phyloP scores from a whole-genome alignment of 2,113 vertebrate species.

The Hydrochoerus hydrochaeris region DNA sequence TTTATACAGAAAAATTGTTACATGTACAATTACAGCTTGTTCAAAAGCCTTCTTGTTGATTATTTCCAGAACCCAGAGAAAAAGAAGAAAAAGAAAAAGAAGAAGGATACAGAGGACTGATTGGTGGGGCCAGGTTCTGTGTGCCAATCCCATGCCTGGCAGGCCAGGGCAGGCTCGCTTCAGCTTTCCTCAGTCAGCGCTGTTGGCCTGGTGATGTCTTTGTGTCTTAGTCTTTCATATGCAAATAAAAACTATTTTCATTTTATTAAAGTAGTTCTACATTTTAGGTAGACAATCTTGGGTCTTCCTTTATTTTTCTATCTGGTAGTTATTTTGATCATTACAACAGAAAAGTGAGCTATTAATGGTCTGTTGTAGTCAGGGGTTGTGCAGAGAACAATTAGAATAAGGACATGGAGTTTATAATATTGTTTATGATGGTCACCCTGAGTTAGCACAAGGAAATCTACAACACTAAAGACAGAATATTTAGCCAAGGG shows the following conservation, averaged over 20 bases:
- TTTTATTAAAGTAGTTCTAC: conserved; percentile 71
- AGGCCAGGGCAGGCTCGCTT: not conserved
- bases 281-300: not conserved
- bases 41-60: conserved; percentile 65
- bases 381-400: too few species aligned
- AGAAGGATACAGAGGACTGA: conserved; percentile 81
- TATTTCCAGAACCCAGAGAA: conserved; percentile 91
- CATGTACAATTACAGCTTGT: not conserved
- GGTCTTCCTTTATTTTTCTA: not conserved
- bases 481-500: too few species aligned
- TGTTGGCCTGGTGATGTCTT: conserved; percentile 53
- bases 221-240: conserved; percentile 72
- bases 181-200: conserved; percentile 32
- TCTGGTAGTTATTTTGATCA: conserved; percentile 20
- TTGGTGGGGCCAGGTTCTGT: not conserved
- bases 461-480: too few species aligned
- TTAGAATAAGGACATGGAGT: too few species aligned
- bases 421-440: too few species aligned
- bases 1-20: not conserved
- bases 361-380: not conserved
- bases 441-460: too few species aligned
- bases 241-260: conserved; percentile 82
- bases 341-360: conserved; percentile 7
- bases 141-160: too few species aligned
- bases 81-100: conserved; percentile 93